Evolutionary conservation across 2,888 invertebrate species (phyloP).

Genomic region (Phasia obesa): DNA sequence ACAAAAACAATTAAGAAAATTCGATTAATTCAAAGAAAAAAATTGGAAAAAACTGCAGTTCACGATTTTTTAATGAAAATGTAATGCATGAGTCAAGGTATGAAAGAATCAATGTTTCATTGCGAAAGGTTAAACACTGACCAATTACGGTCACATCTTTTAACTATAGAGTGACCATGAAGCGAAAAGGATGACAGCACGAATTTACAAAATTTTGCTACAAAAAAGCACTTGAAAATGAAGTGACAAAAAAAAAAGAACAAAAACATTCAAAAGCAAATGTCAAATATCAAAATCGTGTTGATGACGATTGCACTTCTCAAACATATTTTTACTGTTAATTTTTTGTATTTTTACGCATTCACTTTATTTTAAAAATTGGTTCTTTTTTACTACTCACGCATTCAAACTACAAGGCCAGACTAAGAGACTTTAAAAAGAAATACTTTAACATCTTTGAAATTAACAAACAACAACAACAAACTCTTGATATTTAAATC

Average conservation of each 20-base stretch:
- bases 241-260: slow-evolving; percentile 1
- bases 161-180: no score
- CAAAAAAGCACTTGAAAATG: neutral
- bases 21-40: no score
- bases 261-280: slow-evolving; percentile 12
- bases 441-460: neutral
- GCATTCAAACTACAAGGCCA: slow-evolving; percentile 49
- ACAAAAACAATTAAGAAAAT: slow-evolving; percentile 25
- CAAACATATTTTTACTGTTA: neutral
- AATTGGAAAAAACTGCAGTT: no score
- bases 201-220: no score
- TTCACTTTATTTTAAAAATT: slow-evolving; percentile 14
- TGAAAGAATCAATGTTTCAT: no score
- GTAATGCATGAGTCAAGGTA: no score
- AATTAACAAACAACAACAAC: neutral
- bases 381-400: slow-evolving; percentile 38
- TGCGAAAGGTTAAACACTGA: no score
- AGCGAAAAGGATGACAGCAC: no score
- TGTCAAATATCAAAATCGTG: slow-evolving; percentile 28
- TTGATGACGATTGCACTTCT: slow-evolving; percentile 31
- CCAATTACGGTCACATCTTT: no score
- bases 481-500: slow-evolving; percentile 1
- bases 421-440: neutral
- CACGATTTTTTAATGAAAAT: no score
- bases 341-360: slow-evolving; percentile 26